Conservation (phyloP, 1,140 invertebrate genomes). For the Zaprionus camerounensis region DNA sequence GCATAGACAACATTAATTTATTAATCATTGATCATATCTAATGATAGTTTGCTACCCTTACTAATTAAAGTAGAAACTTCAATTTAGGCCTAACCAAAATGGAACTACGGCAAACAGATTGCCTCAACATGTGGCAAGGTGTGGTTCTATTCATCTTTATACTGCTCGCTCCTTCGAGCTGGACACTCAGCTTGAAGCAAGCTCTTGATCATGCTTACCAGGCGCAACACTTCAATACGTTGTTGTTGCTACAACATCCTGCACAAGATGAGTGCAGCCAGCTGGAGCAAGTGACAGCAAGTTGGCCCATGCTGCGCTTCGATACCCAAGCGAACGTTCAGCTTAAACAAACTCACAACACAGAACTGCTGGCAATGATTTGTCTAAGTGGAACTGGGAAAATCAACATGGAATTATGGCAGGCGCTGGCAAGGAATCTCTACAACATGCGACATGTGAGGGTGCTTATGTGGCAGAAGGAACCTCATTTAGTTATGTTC, state of each 20-base stretch:
- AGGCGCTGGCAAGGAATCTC: slow-evolving; percentile 50
- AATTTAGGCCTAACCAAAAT: background rate
- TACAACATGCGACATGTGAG: slow-evolving; percentile 58
- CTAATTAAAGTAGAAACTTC: background rate
- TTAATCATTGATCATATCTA: background rate
- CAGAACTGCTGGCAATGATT: slow-evolving; percentile 50
- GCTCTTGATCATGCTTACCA: slow-evolving; percentile 31
- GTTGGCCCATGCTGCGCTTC: slow-evolving; percentile 38
- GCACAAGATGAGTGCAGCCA: background rate
- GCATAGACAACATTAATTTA: background rate
- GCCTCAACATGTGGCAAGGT: slow-evolving; percentile 44
- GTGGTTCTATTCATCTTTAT: slow-evolving; percentile 4
- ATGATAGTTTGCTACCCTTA: background rate
- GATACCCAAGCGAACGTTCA: slow-evolving; percentile 33
- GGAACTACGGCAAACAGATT: slow-evolving; percentile 1
- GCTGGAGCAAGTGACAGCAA: background rate
- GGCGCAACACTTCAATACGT: slow-evolving; percentile 33
- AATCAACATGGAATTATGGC: slow-evolving; percentile 51
- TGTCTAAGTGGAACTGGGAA: slow-evolving; percentile 22
- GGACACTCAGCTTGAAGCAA: background rate
- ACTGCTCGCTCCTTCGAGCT: background rate
- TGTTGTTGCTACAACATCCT: slow-evolving; percentile 42
- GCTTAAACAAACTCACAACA: slow-evolving; percentile 26
- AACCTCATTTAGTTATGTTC: background rate
- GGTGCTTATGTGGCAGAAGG: slow-evolving; percentile 24